phyloP scores from a whole-genome alignment of 2,888 invertebrate species.

The Gibbula magus region DNA sequence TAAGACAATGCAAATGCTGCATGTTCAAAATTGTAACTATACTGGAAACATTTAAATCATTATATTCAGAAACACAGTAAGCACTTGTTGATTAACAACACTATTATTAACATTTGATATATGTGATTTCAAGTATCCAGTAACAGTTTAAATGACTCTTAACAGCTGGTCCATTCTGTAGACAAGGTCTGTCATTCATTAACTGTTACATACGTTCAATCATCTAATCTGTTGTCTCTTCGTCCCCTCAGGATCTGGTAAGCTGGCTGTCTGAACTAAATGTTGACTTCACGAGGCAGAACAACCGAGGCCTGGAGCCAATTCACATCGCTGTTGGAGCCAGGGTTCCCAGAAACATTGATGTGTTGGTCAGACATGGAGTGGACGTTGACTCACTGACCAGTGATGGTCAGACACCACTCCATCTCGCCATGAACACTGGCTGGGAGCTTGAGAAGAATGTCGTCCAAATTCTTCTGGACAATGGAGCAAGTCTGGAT shows the following conservation, averaged over 20 bases:
- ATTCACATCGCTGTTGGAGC: conserved; percentile 18
- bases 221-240: too few species aligned
- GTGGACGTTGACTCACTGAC: conserved; percentile 7
- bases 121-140: too few species aligned
- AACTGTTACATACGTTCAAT: too few species aligned
- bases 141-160: too few species aligned
- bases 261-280: background rate
- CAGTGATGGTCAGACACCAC: background rate
- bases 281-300: background rate
- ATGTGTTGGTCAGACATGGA: background rate
- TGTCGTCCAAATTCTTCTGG: background rate
- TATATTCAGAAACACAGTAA: too few species aligned
- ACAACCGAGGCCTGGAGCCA: conserved; percentile 6
- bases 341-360: background rate
- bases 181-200: too few species aligned
- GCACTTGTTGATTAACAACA: too few species aligned
- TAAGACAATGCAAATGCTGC: too few species aligned
- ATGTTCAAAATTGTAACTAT: too few species aligned
- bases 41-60: too few species aligned
- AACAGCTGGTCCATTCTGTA: too few species aligned
- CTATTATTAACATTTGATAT: too few species aligned
- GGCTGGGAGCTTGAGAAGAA: conserved; percentile 1
- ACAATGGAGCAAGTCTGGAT: background rate
- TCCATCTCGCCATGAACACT: conserved; percentile 6
- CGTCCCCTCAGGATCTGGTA: background rate